These are phyloP conservation scores for Porites rus DNA, from an alignment of 92 coral and sea anemone genomes.

Conservation along the genomic window DNA sequence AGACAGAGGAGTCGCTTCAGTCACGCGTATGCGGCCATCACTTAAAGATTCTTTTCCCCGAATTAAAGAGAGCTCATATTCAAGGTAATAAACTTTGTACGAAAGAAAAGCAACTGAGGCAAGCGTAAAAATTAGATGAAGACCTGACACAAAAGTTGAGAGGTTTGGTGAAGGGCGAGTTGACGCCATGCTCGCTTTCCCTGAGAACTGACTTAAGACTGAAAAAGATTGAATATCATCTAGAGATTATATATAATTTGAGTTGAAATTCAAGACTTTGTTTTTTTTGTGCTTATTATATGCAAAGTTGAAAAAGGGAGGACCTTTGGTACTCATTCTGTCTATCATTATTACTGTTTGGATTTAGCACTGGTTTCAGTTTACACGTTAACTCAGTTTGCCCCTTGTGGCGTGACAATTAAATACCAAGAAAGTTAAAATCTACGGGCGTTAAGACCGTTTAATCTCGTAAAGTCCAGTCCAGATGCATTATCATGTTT, in stretches of 20 bases:
- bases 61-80: conserved; percentile 10
- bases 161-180: not conserved
- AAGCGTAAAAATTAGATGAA: conserved; percentile 17
- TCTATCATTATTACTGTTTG: too few relatives aligned
- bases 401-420: too few relatives aligned
- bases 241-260: not conserved
- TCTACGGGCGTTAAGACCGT: too few relatives aligned
- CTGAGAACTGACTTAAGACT: not conserved
- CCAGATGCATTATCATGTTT: too few relatives aligned
- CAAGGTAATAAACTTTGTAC: conserved; percentile 18
- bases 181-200: not conserved
- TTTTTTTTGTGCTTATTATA: not conserved
- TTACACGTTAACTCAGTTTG: too few relatives aligned
- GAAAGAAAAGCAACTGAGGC: not conserved
- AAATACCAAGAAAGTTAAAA: too few relatives aligned
- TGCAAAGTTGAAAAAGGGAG: too few relatives aligned
- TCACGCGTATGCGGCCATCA: not conserved
- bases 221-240: not conserved
- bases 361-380: too few relatives aligned
- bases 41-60: not conserved
- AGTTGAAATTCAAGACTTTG: not conserved
- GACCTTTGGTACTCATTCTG: too few relatives aligned
- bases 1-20: not conserved
- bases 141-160: not conserved
- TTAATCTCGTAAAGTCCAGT: too few relatives aligned